Percentiles rank a stretch among this genome's conserved stretches.
These are phyloP conservation scores for Oxystoma pomonae DNA, from an alignment of 2,888 invertebrate genomes.

Conservation along the genomic window DNA sequence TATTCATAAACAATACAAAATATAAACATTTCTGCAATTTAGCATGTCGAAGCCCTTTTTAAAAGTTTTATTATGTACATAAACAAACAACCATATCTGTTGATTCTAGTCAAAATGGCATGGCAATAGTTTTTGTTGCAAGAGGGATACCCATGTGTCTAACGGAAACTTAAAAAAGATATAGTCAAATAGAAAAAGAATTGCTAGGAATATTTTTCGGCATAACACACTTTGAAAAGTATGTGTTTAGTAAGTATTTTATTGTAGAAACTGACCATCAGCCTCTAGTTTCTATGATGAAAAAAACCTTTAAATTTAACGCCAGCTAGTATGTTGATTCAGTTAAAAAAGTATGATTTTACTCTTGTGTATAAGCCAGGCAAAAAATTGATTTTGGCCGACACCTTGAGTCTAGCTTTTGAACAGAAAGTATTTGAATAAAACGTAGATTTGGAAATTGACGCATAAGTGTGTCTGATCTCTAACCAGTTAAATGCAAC, in stretches of 20 bases:
- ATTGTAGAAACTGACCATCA: no score
- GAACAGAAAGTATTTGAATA: slow-evolving; percentile 2
- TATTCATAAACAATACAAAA: no score
- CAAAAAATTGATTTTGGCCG: slow-evolving; percentile 19
- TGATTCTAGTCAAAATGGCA: slow-evolving; percentile 29
- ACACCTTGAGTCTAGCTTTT: slow-evolving; percentile 11
- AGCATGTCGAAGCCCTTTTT: no score
- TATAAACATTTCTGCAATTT: no score
- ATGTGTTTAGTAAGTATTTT: no score
- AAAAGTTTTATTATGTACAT: slow-evolving; percentile 25
- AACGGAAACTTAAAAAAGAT: slow-evolving; percentile 27
- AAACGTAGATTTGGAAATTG: slow-evolving; percentile 4
- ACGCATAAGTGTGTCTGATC: slow-evolving; percentile 2
- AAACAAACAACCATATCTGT: slow-evolving; percentile 24
- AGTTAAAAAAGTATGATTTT: slow-evolving; percentile 21
- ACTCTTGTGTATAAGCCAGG: slow-evolving; percentile 22
- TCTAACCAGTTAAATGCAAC: slow-evolving; percentile 1
- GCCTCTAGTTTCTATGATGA: slow-evolving; percentile 27
- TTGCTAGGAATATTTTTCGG: slow-evolving; percentile 13
- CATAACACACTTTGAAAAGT: slow-evolving; percentile 28
- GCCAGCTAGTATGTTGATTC: slow-evolving; percentile 24
- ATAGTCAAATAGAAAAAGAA: background rate
- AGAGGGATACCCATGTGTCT: slow-evolving; percentile 27
- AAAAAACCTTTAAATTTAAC: slow-evolving; percentile 27
- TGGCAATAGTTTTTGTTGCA: slow-evolving; percentile 32